A percentile compares a stretch with the other conserved stretches of the same genome.
Evolutionary conservation across 1,140 invertebrate genomes (phyloP).

Genomic region (Caenorhabditis tropicalis): DNA sequence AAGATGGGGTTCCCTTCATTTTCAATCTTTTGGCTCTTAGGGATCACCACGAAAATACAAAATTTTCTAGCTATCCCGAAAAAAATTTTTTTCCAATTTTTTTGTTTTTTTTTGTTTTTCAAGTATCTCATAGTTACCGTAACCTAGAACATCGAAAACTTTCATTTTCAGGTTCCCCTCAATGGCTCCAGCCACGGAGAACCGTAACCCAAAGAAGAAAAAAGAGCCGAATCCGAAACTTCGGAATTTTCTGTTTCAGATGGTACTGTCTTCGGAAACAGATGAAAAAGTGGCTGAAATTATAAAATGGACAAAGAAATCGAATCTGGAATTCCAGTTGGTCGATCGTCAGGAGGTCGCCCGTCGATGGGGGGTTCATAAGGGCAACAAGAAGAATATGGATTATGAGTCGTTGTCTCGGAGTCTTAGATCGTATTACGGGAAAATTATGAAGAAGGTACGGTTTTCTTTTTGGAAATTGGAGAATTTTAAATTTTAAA

Average conservation of each 20-base stretch:
- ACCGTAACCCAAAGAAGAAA: neutral
- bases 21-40: too few relatives aligned
- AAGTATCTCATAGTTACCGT: neutral
- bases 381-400: neutral
- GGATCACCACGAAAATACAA: too few relatives aligned
- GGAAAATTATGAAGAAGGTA: neutral
- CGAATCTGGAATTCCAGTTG: neutral
- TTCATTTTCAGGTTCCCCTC: neutral
- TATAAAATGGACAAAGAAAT: neutral
- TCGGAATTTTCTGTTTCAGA: neutral
- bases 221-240: neutral
- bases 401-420: neutral
- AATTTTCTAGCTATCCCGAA: too few relatives aligned
- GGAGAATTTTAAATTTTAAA: neutral
- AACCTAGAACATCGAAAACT: neutral
- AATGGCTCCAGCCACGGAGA: neutral
- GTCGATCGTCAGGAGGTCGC: neutral
- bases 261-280: neutral
- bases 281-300: neutral
- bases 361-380: neutral
- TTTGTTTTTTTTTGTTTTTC: too few relatives aligned
- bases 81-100: too few relatives aligned
- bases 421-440: neutral
- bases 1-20: too few relatives aligned
- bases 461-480: neutral